A percentile compares a stretch with the other conserved stretches of the same genome.
phyloP scores from a whole-genome alignment of 2,113 vertebrate species.

The Albula goreensis region DNA sequence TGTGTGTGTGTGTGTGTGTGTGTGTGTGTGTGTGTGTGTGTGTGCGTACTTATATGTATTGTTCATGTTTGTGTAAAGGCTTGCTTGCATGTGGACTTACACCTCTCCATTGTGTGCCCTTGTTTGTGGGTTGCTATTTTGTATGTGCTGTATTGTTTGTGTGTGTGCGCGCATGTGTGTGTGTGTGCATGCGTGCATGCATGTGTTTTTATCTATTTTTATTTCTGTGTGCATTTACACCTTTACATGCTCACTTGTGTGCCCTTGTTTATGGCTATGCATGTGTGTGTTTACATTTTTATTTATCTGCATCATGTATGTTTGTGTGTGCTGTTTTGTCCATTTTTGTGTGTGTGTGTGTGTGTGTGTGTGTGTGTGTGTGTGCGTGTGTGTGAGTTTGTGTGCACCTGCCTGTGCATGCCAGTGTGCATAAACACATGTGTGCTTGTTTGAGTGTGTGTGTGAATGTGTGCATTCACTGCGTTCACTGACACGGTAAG shows the following conservation, averaged over 20 bases:
- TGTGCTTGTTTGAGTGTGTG: conserved; percentile 18
- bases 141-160: background rate
- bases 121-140: too few relatives aligned
- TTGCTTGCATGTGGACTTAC: too few relatives aligned
- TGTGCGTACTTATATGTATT: background rate
- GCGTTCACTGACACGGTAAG: background rate
- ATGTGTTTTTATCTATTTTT: background rate
- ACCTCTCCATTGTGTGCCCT: too few relatives aligned
- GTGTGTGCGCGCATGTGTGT: background rate
- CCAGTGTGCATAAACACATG: conserved; percentile 9
- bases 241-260: conserved; percentile 7
- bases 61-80: too few relatives aligned
- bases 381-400: conserved; percentile 3
- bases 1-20: conserved; percentile 9
- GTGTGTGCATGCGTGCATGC: conserved; percentile 5
- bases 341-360: conserved; percentile 20
- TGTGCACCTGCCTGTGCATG: conserved; percentile 34
- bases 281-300: conserved; percentile 19
- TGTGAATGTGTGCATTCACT: background rate
- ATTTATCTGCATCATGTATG: background rate
- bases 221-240: background rate
- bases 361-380: conserved; percentile 19
- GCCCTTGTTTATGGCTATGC: background rate
- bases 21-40: conserved; percentile 10
- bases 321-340: conserved; percentile 24